Base-by-base conservation (phyloP, 2,797 vertebrate species). In the Rhadinocentrus ornatus region DNA sequence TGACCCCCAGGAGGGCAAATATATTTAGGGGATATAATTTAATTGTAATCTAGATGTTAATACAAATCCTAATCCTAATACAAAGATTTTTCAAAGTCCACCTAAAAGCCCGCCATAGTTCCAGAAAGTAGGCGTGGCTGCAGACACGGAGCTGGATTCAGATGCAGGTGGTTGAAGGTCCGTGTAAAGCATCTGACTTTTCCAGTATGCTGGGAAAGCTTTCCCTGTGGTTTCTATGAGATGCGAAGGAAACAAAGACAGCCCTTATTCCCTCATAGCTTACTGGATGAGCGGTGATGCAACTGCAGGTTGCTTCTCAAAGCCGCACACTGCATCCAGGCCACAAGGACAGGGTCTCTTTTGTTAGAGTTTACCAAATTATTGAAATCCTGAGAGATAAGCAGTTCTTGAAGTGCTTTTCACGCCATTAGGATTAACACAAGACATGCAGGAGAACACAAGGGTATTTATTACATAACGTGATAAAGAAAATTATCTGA, bases 291-390 rank as follows among this genome's bases (percentile, higher is more conserved):
- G 39, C 15, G 39, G 13, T 41, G 39, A 41, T 41, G 39, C 18
- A 41, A 18, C 39, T 15, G 39, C n/a, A 59, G 35, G 57, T 24
- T 65, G 71, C 62, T 60, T 76, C 76, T 69, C 80, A 72, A 50
- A 34, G 53, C 66, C 69, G 57, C 58, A 24, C 61, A 1, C 52
- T 22, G 32, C 64, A 84, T 63, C 31, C 48, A 78, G 57, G 31
- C 53, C 32, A 32, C 3, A 34, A 56, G 52, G 63, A 87, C 87
- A 84, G 78, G 66, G 75, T 34, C 67, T 56, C 77, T 44, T 82
- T 82, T 77, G 71, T 87, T 63, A 48, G 59, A 13, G 37, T 54
- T 41, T 15, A 39, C 35, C 1, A 59, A 26, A 41, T 41, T 18
- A 16, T 16, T 13, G 4, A 39, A 15, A 39, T 39, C 13, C 39